phyloP scores from a whole-genome alignment of 1,140 invertebrate species.

The Luehdorfia chinensis region DNA sequence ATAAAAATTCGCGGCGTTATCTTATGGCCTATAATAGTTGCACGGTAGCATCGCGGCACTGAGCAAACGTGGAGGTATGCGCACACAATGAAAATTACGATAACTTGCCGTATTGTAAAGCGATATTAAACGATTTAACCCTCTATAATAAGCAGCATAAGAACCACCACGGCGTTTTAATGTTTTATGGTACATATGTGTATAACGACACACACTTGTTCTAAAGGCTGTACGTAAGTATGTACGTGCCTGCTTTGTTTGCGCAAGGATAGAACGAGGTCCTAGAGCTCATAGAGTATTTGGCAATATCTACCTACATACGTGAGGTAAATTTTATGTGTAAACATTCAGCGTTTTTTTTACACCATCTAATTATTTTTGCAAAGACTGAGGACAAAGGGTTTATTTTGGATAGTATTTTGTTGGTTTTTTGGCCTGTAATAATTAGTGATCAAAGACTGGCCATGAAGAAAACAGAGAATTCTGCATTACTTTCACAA shows the following conservation, averaged over 20 bases:
- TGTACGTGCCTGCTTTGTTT: slow-evolving; percentile 16
- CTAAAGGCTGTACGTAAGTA: slow-evolving; percentile 13
- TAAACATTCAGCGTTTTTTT: slow-evolving; percentile 7
- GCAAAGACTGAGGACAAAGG: background rate
- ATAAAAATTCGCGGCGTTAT: slow-evolving; percentile 39
- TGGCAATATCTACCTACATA: slow-evolving; percentile 11
- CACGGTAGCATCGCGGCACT: slow-evolving; percentile 37
- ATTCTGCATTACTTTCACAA: no score
- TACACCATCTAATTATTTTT: background rate
- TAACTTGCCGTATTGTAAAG: background rate
- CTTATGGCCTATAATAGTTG: slow-evolving; percentile 31
- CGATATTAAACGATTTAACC: background rate
- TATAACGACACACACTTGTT: background rate
- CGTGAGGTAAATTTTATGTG: slow-evolving; percentile 15
- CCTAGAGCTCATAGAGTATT: slow-evolving; percentile 12
- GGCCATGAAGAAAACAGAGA: no score
- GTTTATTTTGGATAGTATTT: background rate
- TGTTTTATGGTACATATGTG: background rate
- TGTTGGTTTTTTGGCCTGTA: no score
- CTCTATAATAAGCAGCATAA: background rate
- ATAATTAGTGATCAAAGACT: no score
- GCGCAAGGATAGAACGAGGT: slow-evolving; percentile 15
- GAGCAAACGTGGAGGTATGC: slow-evolving; percentile 42
- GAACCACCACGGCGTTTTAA: background rate
- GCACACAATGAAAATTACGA: slow-evolving; percentile 8